Base-by-base conservation (phyloP, 2,113 vertebrate genomes). In the Poeciliopsis occidentalis region DNA sequence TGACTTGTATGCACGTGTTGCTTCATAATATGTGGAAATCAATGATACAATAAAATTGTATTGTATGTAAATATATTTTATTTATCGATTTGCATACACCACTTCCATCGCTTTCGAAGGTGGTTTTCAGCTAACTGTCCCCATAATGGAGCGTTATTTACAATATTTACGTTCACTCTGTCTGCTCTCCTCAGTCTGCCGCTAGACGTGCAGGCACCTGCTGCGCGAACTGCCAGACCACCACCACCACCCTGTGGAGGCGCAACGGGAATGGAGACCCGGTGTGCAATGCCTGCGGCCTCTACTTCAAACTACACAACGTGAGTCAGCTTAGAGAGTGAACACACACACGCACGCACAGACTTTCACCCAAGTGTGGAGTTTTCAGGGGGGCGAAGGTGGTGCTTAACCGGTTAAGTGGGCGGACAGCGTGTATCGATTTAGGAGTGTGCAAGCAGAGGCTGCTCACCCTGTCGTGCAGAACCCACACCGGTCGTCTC, bases 291-390 rank as follows among this genome's bases (percentile, higher is more conserved):
- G 98, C 98, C 95, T 99, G 98, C 60, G 98, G 98, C 89, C 97
- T 99, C 83, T 99, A 99, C 97, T 99, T 96, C 90, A 99, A 99
- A 94, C 95, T 99, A 87, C 98, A 99, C 96, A 99, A 98, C 92
- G 98, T 99, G 94, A 99, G 98, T 96, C 6, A 82, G 71, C 68
- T 72, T 66, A 31, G 8, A 78, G 66, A 65, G 51, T 32, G 54
- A 24, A 31, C 34, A 73, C 37, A 32, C 66, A 31, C 37, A 63
- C 60, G 70, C 30, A 31, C 30, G 4, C n/a, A 31, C 47, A 73
- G 19, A 37, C 39, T 17, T 29, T 66, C 32, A 39, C 37, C 76
- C 31, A 79, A 62, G 64, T 71, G 80, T 60, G 70, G 60, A 7
- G 29, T 60, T 77, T 37, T 68, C 4, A 64, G 34, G 27, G n/a